Conservation (phyloP, 30 jellyfish, hydroid and myxozoan genomes). For the Pelagia noctiluca region DNA sequence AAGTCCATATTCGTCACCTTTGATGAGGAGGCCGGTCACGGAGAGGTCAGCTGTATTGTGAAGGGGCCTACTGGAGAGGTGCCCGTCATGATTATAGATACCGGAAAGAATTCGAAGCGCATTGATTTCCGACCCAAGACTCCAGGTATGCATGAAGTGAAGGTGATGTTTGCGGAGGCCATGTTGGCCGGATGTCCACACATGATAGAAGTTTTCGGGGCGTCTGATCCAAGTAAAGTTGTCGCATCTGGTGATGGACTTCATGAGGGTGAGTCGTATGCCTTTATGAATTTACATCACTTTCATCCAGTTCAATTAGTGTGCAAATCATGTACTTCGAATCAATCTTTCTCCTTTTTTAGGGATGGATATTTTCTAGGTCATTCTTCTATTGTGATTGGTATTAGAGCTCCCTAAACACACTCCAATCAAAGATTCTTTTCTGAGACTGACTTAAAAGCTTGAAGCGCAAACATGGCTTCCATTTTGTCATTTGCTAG, state of each 20-base stretch:
- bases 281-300: neutral
- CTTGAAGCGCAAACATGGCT: no score
- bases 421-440: no score
- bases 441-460: no score
- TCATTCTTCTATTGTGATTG: no score
- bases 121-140: slow-evolving; percentile 73
- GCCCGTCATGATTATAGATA: slow-evolving; percentile 75
- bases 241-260: slow-evolving; percentile 86
- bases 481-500: no score
- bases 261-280: slow-evolving; percentile 66
- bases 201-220: slow-evolving; percentile 66
- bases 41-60: slow-evolving; percentile 83
- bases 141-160: slow-evolving; percentile 89
- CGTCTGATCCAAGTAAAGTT: slow-evolving; percentile 75
- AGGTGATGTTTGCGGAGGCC: slow-evolving; percentile 83
- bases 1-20: slow-evolving; percentile 60
- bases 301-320: neutral
- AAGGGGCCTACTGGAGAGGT: slow-evolving; percentile 90
- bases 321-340: neutral
- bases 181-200: slow-evolving; percentile 92
- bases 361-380: no score
- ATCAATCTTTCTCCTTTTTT: neutral
- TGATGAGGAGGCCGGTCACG: slow-evolving; percentile 86
- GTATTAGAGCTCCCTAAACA: no score
- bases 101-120: slow-evolving; percentile 52